These are phyloP conservation scores for Montipora capricornis DNA, from an alignment of 64 coral and sea anemone species.

Conservation along the genomic window DNA sequence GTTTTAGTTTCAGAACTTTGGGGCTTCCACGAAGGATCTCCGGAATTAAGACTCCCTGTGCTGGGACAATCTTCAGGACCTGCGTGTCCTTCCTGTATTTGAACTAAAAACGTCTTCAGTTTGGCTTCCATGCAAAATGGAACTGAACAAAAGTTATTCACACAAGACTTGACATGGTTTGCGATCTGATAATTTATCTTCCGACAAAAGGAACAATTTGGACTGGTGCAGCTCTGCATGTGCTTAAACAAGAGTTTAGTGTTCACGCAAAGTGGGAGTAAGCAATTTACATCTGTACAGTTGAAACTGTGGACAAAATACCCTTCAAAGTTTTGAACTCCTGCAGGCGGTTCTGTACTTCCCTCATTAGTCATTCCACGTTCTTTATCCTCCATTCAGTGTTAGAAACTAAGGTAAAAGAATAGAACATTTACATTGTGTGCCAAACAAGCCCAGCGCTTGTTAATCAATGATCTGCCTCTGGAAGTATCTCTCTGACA, in stretches of 20 bases:
- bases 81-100: too few relatives aligned
- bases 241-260: slow-evolving; percentile 25
- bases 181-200: not conserved
- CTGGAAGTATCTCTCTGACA: too few relatives aligned
- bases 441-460: too few relatives aligned
- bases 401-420: not conserved
- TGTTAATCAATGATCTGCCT: too few relatives aligned
- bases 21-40: not conserved
- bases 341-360: not conserved
- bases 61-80: not conserved
- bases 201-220: slow-evolving; percentile 2
- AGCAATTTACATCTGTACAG: not conserved
- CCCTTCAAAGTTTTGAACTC: not conserved
- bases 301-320: not conserved
- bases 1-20: not conserved
- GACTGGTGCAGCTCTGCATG: not conserved
- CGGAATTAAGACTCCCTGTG: not conserved
- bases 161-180: not conserved
- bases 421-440: too few relatives aligned
- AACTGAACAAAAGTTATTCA: not conserved
- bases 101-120: not conserved
- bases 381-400: not conserved
- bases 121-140: slow-evolving; percentile 24
- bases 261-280: slow-evolving; percentile 14
- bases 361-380: not conserved